Evolutionary conservation across 2,113 vertebrate genomes (phyloP).

Genomic region (Chionomys nivalis): DNA sequence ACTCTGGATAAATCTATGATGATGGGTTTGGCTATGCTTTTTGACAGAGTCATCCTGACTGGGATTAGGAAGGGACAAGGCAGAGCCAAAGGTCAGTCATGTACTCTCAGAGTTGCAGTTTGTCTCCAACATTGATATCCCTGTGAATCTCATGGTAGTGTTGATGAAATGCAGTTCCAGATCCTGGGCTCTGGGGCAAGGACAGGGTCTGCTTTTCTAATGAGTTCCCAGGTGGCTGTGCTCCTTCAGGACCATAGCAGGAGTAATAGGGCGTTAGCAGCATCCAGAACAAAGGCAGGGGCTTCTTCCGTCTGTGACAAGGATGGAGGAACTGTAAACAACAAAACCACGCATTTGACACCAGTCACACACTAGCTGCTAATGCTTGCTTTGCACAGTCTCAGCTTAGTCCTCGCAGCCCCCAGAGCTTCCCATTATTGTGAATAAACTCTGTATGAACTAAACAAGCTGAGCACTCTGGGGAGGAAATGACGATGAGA

Average conservation of each 20-base stretch:
- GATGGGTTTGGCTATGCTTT: neutral
- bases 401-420: neutral
- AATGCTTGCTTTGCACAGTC: neutral
- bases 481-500: neutral
- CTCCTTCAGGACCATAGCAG: neutral
- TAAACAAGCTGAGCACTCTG: neutral
- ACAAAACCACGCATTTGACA: neutral
- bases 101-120: neutral
- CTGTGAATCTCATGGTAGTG: neutral
- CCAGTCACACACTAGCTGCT: neutral
- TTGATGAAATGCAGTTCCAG: neutral
- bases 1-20: neutral
- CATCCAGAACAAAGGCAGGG: neutral
- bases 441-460: neutral
- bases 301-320: neutral
- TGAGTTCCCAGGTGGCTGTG: neutral
- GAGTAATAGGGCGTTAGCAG: neutral
- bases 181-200: neutral
- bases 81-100: conserved; percentile 8
- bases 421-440: neutral
- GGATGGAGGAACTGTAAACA: neutral
- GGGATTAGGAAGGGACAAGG: conserved; percentile 26
- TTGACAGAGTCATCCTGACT: neutral
- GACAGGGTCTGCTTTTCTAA: conserved; percentile 16
- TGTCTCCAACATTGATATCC: neutral